Conservation (phyloP, 1,140 invertebrate genomes). For the Trichogramma pretiosum region DNA sequence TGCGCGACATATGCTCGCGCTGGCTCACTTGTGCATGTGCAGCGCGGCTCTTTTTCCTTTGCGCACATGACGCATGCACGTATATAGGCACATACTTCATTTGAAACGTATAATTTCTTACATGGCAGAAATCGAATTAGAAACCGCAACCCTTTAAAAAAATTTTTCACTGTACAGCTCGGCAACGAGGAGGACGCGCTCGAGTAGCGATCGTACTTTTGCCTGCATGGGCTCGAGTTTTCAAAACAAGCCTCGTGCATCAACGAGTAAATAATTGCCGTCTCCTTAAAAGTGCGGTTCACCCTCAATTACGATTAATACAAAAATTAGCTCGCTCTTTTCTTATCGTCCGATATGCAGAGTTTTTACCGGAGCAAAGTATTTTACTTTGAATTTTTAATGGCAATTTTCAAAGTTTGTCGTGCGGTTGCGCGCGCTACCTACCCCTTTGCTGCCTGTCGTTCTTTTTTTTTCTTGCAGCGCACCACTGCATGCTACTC, state of each 20-base stretch:
- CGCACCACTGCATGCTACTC: conserved; percentile 22
- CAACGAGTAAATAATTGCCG: no score
- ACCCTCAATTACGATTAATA: conserved; percentile 12
- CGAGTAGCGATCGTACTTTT: no score
- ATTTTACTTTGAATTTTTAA: background rate
- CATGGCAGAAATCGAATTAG: conserved; percentile 1
- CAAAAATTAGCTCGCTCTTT: conserved; percentile 2
- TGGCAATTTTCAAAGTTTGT: background rate
- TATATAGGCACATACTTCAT: background rate
- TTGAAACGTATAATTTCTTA: conserved; percentile 9
- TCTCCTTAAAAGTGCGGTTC: no score
- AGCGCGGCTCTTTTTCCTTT: no score
- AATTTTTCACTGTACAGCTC: conserved; percentile 4
- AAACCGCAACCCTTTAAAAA: conserved; percentile 15
- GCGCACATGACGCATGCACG: conserved; percentile 8
- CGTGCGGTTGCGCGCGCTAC: background rate
- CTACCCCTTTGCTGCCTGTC: background rate
- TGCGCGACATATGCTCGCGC: conserved; percentile 9
- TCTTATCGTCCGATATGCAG: no score
- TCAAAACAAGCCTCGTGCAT: no score
- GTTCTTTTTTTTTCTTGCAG: no score
- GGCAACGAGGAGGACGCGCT: background rate
- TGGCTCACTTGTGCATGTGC: background rate
- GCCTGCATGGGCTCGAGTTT: no score
- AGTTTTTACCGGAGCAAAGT: background rate